Evolutionary conservation across 2,113 vertebrate genomes (phyloP).

Genomic region (Perca schrenkii): DNA sequence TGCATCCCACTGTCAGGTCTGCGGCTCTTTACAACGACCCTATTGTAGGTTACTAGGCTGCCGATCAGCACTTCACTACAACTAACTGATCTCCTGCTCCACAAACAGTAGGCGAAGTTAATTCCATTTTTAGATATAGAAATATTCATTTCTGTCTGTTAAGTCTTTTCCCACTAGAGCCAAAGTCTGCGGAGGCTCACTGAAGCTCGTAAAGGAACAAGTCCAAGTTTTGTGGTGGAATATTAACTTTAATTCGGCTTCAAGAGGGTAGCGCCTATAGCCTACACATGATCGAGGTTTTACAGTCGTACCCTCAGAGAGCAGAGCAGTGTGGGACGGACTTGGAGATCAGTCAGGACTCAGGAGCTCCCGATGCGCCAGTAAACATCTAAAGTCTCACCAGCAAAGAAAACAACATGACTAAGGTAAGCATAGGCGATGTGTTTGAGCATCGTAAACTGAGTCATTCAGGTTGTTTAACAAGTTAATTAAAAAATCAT

Average conservation of each 20-base stretch:
- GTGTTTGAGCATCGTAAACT: not conserved
- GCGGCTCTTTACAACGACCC: not conserved
- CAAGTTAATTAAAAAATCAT: not conserved
- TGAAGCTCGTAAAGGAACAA: not conserved
- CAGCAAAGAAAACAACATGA: slow-evolving; percentile 61
- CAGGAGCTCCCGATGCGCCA: slow-evolving; percentile 11
- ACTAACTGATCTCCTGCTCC: not conserved
- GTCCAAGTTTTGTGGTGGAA: slow-evolving; percentile 58
- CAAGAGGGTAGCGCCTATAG: not conserved
- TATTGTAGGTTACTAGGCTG: too few relatives aligned
- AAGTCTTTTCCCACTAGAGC: not conserved
- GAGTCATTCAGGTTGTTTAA: too few relatives aligned
- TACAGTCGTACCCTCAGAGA: slow-evolving; percentile 1
- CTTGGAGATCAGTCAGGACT: slow-evolving; percentile 47
- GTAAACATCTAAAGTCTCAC: not conserved
- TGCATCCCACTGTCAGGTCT: not conserved
- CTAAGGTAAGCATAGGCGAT: slow-evolving; percentile 36
- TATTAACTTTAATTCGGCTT: slow-evolving; percentile 68
- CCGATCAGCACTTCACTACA: not conserved
- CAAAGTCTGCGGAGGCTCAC: not conserved
- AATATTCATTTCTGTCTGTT: too few relatives aligned
- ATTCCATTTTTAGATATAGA: too few relatives aligned
- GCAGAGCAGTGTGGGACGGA: slow-evolving; percentile 58
- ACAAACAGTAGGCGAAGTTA: too few relatives aligned
- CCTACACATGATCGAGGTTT: slow-evolving; percentile 17